Evolutionary conservation across 2,888 invertebrate genomes (phyloP).

Genomic region (Leptinotarsa peninsularis): DNA sequence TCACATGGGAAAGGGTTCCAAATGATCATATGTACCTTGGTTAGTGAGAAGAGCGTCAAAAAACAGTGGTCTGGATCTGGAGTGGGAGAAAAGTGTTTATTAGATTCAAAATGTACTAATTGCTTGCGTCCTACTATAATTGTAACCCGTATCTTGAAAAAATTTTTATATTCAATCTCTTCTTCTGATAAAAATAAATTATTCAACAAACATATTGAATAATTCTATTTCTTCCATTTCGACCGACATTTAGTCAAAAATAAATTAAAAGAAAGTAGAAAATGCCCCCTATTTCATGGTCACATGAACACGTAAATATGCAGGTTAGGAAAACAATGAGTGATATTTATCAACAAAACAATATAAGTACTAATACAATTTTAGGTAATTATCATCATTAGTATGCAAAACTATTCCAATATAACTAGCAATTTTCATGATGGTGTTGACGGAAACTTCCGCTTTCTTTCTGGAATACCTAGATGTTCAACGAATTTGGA

Average conservation of each 20-base stretch:
- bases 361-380: neutral
- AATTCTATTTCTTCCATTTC: neutral
- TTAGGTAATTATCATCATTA: neutral
- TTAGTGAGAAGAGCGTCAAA: too few relatives aligned
- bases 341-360: neutral
- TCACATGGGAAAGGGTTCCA: too few relatives aligned
- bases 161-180: too few relatives aligned
- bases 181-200: too few relatives aligned
- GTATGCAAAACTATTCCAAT: neutral
- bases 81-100: too few relatives aligned
- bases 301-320: neutral
- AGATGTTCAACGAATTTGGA: neutral
- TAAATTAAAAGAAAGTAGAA: neutral
- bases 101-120: too few relatives aligned
- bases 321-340: neutral
- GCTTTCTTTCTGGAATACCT: neutral
- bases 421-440: neutral
- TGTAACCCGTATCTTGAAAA: too few relatives aligned
- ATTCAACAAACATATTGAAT: neutral
- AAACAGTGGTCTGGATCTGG: too few relatives aligned
- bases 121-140: too few relatives aligned
- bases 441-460: neutral
- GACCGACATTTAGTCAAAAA: neutral
- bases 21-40: too few relatives aligned
- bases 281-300: slow-evolving; percentile 7